Evolutionary conservation across 2,888 invertebrate genomes (phyloP).

Genomic region (Zeuzera pyrina): DNA sequence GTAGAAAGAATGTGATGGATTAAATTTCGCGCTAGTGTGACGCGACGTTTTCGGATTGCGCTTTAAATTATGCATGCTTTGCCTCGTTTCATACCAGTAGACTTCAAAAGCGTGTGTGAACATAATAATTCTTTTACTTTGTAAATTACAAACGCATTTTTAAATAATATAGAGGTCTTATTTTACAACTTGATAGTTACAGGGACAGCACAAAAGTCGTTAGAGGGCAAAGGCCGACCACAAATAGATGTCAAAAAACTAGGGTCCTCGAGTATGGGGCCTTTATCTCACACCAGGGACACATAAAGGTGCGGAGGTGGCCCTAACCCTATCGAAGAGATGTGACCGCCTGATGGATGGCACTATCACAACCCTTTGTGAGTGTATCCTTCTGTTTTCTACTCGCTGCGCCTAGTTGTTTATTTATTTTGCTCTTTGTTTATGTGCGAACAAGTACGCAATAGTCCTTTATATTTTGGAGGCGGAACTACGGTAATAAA

Average conservation of each 20-base stretch:
- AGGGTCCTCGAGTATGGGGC: constrained; percentile 54
- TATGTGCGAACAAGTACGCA: constrained; percentile 46
- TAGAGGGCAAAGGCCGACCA: constrained; percentile 58
- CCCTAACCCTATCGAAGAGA: constrained; percentile 71
- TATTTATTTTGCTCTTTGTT: constrained; percentile 65
- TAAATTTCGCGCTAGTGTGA: constrained; percentile 55
- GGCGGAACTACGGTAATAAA: no score
- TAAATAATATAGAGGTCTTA: constrained; percentile 28
- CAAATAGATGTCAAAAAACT: constrained; percentile 72
- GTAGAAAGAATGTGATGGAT: constrained; percentile 51
- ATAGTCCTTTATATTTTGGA: constrained; percentile 1
- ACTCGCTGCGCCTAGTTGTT: constrained; percentile 46
- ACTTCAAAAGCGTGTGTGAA: constrained; percentile 11
- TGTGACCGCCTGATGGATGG: constrained; percentile 68
- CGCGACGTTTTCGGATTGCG: constrained; percentile 48
- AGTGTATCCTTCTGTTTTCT: constrained; percentile 50
- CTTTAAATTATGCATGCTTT: constrained; percentile 45
- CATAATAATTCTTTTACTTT: constrained; percentile 12
- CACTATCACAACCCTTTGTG: constrained; percentile 57
- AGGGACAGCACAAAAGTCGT: constrained; percentile 43
- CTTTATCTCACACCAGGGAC: constrained; percentile 66
- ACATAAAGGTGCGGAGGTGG: constrained; percentile 69
- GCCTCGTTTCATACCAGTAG: constrained; percentile 10
- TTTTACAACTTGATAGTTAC: constrained; percentile 20
- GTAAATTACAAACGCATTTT: constrained; percentile 8